A percentile compares a stretch with the other conserved stretches of the same genome.
These are phyloP conservation scores for Gambusia affinis DNA, from an alignment of 2,113 vertebrate species.

Conservation along the genomic window DNA sequence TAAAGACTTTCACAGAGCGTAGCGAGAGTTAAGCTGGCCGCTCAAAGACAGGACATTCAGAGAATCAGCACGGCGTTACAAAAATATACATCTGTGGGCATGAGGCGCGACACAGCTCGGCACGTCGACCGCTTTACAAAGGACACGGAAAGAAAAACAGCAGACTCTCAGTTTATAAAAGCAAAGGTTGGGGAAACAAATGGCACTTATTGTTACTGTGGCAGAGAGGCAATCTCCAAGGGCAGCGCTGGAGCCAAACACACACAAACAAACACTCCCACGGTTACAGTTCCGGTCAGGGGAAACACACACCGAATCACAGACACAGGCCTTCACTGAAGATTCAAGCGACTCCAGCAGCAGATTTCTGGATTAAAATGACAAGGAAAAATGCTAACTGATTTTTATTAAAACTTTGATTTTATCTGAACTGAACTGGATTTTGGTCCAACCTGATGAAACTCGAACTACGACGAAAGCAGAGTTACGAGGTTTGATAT, in stretches of 20 bases:
- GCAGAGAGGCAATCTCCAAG: constrained; percentile 31
- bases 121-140: constrained; percentile 36
- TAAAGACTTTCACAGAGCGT: constrained; percentile 28
- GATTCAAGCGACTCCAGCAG: constrained; percentile 2
- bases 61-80: constrained; percentile 57
- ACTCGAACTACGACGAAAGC: neutral
- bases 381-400: neutral
- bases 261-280: constrained; percentile 31
- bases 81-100: constrained; percentile 75
- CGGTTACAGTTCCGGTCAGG: neutral
- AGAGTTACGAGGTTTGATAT: neutral
- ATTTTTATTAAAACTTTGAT: neutral
- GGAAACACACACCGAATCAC: constrained; percentile 4
- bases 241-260: constrained; percentile 46
- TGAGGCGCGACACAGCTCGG: constrained; percentile 26
- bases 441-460: too few relatives aligned
- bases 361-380: neutral
- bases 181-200: constrained; percentile 55
- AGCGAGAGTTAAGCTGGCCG: constrained; percentile 37
- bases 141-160: constrained; percentile 48
- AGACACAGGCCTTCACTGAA: constrained; percentile 1
- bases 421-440: neutral
- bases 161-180: constrained; percentile 53
- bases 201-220: constrained; percentile 62
- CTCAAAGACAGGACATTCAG: constrained; percentile 46